Percentiles rank a stretch among this genome's conserved stretches.
phyloP scores from a whole-genome alignment of 1,140 invertebrate genomes.

The Harpegnathos saltator region DNA sequence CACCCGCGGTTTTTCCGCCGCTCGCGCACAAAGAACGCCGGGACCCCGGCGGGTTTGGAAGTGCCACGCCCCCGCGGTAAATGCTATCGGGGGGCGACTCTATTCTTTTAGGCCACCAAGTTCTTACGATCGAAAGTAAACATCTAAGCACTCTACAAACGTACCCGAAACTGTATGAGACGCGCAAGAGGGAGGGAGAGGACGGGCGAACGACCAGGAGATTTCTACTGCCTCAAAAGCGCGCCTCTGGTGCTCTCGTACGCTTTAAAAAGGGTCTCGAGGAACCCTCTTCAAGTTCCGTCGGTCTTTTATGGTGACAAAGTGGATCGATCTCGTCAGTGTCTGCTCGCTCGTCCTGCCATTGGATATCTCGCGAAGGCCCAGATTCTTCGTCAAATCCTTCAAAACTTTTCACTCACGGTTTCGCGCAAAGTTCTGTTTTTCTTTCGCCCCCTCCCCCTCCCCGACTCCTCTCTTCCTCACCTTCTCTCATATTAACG shows the following conservation, averaged over 20 bases:
- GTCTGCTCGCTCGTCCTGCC: constrained; percentile 54
- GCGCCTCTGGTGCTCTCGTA: constrained; percentile 52
- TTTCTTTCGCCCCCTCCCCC: background rate
- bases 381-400: constrained; percentile 63
- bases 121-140: constrained; percentile 70
- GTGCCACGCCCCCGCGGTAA: constrained; percentile 34
- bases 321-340: constrained; percentile 74
- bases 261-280: constrained; percentile 68
- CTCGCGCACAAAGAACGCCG: constrained; percentile 51
- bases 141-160: constrained; percentile 59
- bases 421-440: constrained; percentile 6
- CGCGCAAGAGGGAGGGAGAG: background rate
- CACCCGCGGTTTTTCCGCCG: constrained; percentile 64
- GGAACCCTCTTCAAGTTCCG: constrained; percentile 64
- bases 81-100: constrained; percentile 36
- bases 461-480: background rate
- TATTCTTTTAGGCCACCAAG: constrained; percentile 59
- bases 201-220: constrained; percentile 5
- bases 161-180: constrained; percentile 60
- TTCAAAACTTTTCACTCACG: constrained; percentile 65
- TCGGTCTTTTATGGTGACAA: constrained; percentile 72
- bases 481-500: background rate
- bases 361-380: constrained; percentile 45
- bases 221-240: constrained; percentile 59
- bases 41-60: constrained; percentile 58